Conservation (phyloP, 2,797 vertebrate species). For the Protonibea diacanthus region DNA sequence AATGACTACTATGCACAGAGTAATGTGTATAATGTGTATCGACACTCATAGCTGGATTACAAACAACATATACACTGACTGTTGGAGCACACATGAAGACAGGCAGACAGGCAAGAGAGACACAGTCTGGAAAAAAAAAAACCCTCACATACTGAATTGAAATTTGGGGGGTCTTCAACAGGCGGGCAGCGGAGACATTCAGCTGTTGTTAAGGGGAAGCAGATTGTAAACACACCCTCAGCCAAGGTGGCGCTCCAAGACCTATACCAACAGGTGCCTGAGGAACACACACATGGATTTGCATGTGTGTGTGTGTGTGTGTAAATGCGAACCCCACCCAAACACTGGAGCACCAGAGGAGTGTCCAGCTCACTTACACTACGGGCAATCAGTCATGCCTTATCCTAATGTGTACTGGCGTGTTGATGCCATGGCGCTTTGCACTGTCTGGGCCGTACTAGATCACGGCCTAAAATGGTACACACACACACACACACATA, state of each 20-base stretch:
- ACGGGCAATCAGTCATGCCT: conserved; percentile 57
- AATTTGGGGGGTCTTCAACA: conserved; percentile 67
- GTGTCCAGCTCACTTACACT: conserved; percentile 69
- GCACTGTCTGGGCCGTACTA: conserved; percentile 66
- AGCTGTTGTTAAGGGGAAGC: conserved; percentile 73
- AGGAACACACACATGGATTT: conserved; percentile 70
- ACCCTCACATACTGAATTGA: conserved; percentile 32
- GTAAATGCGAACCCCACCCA: conserved; percentile 44
- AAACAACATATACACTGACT: conserved; percentile 26
- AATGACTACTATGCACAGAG: conserved; percentile 44
- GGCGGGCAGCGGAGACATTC: conserved; percentile 60
- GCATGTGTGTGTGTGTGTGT: conserved; percentile 25
- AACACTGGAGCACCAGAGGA: conserved; percentile 48
- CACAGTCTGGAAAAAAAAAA: conserved; percentile 43
- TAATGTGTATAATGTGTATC: conserved; percentile 27
- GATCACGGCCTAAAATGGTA: conserved; percentile 62
- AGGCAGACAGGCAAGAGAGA: conserved; percentile 9
- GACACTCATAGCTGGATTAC: conserved; percentile 38
- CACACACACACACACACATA: conserved; percentile 14
- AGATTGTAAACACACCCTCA: conserved; percentile 76
- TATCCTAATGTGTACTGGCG: conserved; percentile 51
- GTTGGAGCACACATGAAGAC: background rate
- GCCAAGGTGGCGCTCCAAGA: conserved; percentile 73
- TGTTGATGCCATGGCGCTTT: conserved; percentile 63
- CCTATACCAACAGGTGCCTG: conserved; percentile 72